These are phyloP conservation scores for Arnoldichthys spilopterus DNA, from an alignment of 2,797 vertebrate species.

Conservation along the genomic window DNA sequence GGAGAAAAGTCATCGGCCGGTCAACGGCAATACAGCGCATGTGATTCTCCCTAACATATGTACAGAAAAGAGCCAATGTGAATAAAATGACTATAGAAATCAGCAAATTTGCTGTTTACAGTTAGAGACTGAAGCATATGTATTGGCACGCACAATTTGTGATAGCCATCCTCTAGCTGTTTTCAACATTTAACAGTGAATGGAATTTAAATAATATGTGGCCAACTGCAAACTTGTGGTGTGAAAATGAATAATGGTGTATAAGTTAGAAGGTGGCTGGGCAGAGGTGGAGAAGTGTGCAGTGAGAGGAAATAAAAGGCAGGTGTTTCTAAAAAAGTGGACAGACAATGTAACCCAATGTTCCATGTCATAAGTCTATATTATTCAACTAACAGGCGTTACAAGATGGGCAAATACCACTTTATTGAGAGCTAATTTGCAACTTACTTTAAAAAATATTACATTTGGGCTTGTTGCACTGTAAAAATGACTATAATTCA, in stretches of 20 bases:
- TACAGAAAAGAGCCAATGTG: slow-evolving; percentile 29
- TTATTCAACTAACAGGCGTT: too few relatives aligned
- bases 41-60: neutral
- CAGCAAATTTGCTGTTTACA: neutral
- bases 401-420: too few relatives aligned
- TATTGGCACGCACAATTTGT: neutral
- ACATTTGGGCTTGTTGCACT: too few relatives aligned
- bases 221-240: neutral
- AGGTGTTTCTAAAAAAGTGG: too few relatives aligned
- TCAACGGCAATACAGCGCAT: neutral
- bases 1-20: neutral
- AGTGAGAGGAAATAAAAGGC: too few relatives aligned
- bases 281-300: too few relatives aligned
- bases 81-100: neutral
- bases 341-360: too few relatives aligned
- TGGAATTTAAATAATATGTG: neutral
- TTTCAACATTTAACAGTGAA: neutral
- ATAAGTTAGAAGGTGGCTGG: neutral
- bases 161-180: neutral
- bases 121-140: neutral
- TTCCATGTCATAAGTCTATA: too few relatives aligned
- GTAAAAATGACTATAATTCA: too few relatives aligned
- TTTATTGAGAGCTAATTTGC: too few relatives aligned
- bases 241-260: neutral
- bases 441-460: too few relatives aligned